Evolutionary conservation across 1,140 invertebrate species (phyloP), one percentile per base, ranked within the genome.

Genomic region (Tetragonula clypearis): DNA sequence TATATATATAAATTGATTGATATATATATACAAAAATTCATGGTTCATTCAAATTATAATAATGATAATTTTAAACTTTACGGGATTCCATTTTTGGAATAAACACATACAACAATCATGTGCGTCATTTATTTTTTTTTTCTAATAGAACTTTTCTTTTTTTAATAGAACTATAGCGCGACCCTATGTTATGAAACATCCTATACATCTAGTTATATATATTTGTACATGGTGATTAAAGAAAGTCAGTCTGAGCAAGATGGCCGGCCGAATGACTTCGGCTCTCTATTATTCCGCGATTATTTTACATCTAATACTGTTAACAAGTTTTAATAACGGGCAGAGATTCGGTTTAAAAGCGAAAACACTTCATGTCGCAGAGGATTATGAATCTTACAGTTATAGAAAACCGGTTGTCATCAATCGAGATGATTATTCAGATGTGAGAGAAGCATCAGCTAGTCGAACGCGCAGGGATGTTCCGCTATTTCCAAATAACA

Each of bases 241-340:
- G 79, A 88, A 86, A 92, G 87, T 92, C 87, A 93, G 92, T 93
- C 80, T 90, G 80, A 86, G 92, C 93, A 94, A 94, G 92, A 94
- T 94, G 94, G 94, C 94, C 89, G 94, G 92, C 87, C 92, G 93
- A 92, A 82, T 84, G 89, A 93, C 87, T 86, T 92, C 92, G 91
- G 90, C 86, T 73, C 81, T 91, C 60, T 92, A 89, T 87, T 92
- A 90, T 53, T 84, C 87, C 65, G 88, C 90, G 56, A 72, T 93
- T 80, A 84, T 91, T 71, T 90, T 93, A 41, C 85, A 92, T 84
- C 71, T 94, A 69, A 88, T 92, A 66, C 68, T 93, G 76, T 86
- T 93, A 62, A 90, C 92, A 68, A 88, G 88, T 78, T 90, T 77
- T 65, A 92, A 92, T 89, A 83, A 92, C 86, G 92, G 89, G 30